Percentiles rank a stretch among this genome's conserved stretches.
phyloP scores from a whole-genome alignment of 2,113 vertebrate species.

The Gadus macrocephalus region DNA sequence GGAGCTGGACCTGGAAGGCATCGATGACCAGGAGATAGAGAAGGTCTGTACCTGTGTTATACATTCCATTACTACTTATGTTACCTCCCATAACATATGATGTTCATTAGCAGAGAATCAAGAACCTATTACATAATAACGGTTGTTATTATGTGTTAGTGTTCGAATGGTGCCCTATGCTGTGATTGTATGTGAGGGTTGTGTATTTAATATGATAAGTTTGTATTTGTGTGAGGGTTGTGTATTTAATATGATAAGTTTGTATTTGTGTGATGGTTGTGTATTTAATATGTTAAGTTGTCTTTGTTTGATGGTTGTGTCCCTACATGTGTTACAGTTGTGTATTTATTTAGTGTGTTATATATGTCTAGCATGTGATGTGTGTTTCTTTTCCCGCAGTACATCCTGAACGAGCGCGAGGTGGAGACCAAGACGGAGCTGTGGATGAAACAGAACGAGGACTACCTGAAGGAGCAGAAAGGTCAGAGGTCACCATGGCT shows the following conservation, averaged over 20 bases:
- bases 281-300: background rate
- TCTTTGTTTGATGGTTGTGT: background rate
- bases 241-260: background rate
- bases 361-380: background rate
- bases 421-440: constrained; percentile 89
- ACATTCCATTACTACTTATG: background rate
- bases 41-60: constrained; percentile 67
- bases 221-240: background rate
- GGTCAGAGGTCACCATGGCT: constrained; percentile 62
- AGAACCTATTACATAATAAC: too few species aligned
- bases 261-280: background rate
- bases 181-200: background rate
- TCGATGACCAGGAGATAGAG: constrained; percentile 92
- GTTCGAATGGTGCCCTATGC: too few species aligned
- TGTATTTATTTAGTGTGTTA: background rate
- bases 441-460: constrained; percentile 95
- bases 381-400: constrained; percentile 66
- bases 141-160: too few species aligned
- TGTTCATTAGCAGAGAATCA: too few species aligned
- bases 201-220: background rate
- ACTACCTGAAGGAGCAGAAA: constrained; percentile 92
- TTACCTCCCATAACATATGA: background rate
- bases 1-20: constrained; percentile 90
- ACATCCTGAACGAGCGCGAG: constrained; percentile 90
- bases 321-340: background rate